Evolutionary conservation across 2,888 invertebrate genomes (phyloP), one percentile per base, ranked within the genome.

Genomic region (Harpalus rufipes): DNA sequence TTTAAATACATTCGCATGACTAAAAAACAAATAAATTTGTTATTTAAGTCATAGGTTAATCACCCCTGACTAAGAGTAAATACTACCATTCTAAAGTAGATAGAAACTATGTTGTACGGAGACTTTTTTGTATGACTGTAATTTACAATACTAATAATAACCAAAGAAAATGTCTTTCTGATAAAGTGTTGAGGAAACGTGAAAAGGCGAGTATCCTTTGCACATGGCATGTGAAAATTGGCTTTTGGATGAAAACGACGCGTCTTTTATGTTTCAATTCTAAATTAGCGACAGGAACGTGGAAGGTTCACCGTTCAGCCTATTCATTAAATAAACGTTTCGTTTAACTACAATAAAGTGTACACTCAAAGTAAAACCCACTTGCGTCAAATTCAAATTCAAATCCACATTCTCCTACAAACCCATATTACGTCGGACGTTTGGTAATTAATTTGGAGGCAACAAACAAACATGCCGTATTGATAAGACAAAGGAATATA

Each of bases 291-390:
- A 25, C 63, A 63, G 10, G 63, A 63, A 25, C 12, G 63, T 18
- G 59, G 16, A 59, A 59, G 59, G 59, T 32, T 5, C 32, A 32
- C 32, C 32, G 63, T 63, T 63, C 10, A 63, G 63, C 63, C 63
- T 25, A 63, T 63, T 63, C 63, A 63, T 63, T 63, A 63, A 63
- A 63, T 63, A 63, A 63, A 63, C 21, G 63, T 63, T 63, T 63
- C 63, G 25, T 63, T 63, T 63, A 63, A 63, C 63, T 63, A 63
- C 63, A 63, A 63, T 21, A 21, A 61, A 63, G 25, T 63, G 63
- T 63, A 63, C 63, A 63, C 12, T 63, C 63, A 63, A 63, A 63
- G 63, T 21, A 18, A 59, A 63, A 63, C 8, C 21, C 63, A 21
- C 63, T 7, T 12, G 63, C 63, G 25, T 63, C 63, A 63, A 63